Conservation (phyloP, 2,888 invertebrate species). For the Heliconius sara region DNA sequence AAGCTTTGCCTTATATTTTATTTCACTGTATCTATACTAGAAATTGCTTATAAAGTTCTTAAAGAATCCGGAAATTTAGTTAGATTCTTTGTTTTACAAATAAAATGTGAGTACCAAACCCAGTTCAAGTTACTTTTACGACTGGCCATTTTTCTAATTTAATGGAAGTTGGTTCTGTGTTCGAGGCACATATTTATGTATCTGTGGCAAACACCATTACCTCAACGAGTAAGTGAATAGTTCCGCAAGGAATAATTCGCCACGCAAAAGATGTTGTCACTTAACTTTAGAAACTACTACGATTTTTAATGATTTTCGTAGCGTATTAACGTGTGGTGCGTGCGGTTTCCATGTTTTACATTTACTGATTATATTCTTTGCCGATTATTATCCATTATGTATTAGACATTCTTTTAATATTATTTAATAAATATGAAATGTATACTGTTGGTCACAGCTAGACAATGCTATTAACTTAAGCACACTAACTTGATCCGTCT, state of each 20-base stretch:
- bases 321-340: background rate
- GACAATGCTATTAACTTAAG: conserved; percentile 25
- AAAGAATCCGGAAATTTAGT: background rate
- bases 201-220: conserved; percentile 72
- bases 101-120: conserved; percentile 21
- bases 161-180: conserved; percentile 65
- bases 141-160: conserved; percentile 60
- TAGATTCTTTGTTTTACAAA: conserved; percentile 22
- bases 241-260: conserved; percentile 66
- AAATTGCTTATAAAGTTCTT: background rate
- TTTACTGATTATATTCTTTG: background rate
- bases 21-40: background rate
- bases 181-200: conserved; percentile 72
- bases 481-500: conserved; percentile 46
- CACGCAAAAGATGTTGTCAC: conserved; percentile 11
- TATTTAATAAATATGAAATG: background rate
- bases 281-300: background rate
- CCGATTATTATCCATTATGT: background rate
- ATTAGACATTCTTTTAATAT: background rate
- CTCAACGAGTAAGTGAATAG: conserved; percentile 73
- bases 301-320: background rate
- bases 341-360: background rate
- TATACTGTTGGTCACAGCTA: conserved; percentile 8
- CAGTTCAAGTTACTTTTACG: conserved; percentile 51
- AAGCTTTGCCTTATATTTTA: background rate